Percentiles rank a stretch among this genome's conserved stretches.
Evolutionary conservation across 2,113 vertebrate genomes (phyloP).

Genomic region (Argyrosomus japonicus): DNA sequence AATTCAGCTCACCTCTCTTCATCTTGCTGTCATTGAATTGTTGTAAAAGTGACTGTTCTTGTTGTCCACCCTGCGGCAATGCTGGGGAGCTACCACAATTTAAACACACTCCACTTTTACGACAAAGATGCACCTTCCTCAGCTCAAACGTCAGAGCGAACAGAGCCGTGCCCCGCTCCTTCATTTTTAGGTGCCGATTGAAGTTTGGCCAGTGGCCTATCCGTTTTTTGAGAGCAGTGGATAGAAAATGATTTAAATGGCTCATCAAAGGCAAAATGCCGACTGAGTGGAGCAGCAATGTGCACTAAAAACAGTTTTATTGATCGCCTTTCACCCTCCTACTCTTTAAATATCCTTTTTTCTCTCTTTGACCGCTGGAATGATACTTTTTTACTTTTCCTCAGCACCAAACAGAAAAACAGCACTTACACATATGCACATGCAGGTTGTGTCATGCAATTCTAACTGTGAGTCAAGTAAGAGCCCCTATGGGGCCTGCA

Average conservation of each 20-base stretch:
- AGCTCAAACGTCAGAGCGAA: constrained; percentile 36
- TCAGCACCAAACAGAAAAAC: neutral
- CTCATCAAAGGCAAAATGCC: constrained; percentile 48
- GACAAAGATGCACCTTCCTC: neutral
- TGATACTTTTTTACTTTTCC: constrained; percentile 9
- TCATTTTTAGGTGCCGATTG: constrained; percentile 53
- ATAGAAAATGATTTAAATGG: constrained; percentile 64
- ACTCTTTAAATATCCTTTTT: constrained; percentile 40
- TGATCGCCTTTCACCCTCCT: constrained; percentile 44
- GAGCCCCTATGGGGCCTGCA: neutral
- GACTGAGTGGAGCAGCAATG: constrained; percentile 38
- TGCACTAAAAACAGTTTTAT: constrained; percentile 63
- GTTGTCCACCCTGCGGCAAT: constrained; percentile 18
- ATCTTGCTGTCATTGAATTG: constrained; percentile 1
- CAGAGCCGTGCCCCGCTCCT: constrained; percentile 10
- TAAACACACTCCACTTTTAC: constrained; percentile 7
- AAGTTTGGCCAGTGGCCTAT: constrained; percentile 61
- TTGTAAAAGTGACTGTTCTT: constrained; percentile 15
- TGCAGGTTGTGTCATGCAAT: neutral
- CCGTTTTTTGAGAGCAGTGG: constrained; percentile 60
- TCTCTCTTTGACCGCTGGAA: neutral
- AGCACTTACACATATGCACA: neutral
- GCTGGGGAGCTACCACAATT: neutral
- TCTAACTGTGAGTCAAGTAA: neutral
- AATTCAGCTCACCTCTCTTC: constrained; percentile 18